phyloP scores from a whole-genome alignment of 2,113 vertebrate genomes.

The Mormyrus lacerda region DNA sequence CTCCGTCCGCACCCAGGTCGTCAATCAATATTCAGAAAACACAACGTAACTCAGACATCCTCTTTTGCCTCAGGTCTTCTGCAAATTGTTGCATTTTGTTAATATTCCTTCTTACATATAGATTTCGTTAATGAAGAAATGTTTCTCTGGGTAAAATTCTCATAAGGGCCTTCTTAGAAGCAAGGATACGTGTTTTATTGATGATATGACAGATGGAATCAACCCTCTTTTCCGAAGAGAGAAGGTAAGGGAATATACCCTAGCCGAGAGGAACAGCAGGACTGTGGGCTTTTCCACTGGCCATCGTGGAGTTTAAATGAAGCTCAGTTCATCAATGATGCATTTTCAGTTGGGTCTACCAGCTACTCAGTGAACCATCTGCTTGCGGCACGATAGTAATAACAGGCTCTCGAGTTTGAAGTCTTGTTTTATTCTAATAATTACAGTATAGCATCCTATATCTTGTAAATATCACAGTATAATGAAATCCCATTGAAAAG shows the following conservation, averaged over 20 bases:
- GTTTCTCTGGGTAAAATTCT: too few species aligned
- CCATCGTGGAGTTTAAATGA: neutral
- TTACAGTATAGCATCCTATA: neutral
- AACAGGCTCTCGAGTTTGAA: neutral
- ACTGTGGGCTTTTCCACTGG: neutral
- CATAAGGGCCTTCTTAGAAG: neutral
- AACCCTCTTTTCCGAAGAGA: neutral
- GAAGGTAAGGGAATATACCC: neutral
- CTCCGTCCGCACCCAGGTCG: neutral
- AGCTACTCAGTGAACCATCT: neutral
- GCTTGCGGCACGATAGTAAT: neutral
- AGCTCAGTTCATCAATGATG: neutral
- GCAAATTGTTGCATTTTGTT: neutral
- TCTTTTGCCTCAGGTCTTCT: neutral
- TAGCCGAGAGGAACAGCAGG: neutral
- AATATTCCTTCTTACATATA: neutral
- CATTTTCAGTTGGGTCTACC: neutral
- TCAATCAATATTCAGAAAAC: neutral
- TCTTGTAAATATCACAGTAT: neutral
- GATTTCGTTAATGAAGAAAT: neutral
- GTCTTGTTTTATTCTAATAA: neutral
- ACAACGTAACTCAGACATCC: neutral
- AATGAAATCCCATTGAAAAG: neutral
- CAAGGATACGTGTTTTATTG: neutral
- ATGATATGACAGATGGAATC: neutral